phyloP scores from a whole-genome alignment of 2,888 invertebrate species.

The Myopa tessellatipennis region DNA sequence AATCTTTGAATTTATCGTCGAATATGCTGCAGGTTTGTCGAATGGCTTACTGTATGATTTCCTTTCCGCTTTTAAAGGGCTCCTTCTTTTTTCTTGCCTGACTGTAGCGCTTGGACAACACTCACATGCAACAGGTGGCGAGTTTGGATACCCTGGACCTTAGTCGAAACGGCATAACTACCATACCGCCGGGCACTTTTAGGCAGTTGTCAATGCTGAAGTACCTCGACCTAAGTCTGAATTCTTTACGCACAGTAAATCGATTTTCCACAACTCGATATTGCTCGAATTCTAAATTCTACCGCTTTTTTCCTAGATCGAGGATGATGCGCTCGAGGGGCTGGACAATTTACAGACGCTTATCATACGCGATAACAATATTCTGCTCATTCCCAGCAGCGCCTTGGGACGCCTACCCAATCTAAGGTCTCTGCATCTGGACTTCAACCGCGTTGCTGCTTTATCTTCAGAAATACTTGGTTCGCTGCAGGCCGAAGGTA shows the following conservation, averaged over 20 bases:
- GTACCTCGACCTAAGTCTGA: conserved; percentile 85
- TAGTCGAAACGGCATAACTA: conserved; percentile 85
- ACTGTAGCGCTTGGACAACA: conserved; percentile 80
- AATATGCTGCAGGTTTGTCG: conserved; percentile 82
- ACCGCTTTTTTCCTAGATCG: conserved; percentile 73
- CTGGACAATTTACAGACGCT: conserved; percentile 80
- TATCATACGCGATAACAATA: conserved; percentile 87
- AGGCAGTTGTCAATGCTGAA: conserved; percentile 77
- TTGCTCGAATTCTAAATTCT: neutral
- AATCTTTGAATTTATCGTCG: conserved; percentile 83
- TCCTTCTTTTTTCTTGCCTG: neutral
- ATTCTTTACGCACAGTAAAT: conserved; percentile 84
- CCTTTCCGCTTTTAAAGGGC: neutral
- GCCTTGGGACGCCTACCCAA: conserved; percentile 84
- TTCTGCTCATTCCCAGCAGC: conserved; percentile 84
- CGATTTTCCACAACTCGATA: neutral
- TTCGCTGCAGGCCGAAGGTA: conserved; percentile 76
- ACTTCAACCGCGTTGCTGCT: conserved; percentile 89
- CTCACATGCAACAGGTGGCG: conserved; percentile 76
- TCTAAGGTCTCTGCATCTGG: conserved; percentile 79
- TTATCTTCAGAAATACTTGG: conserved; percentile 82
- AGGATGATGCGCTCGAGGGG: conserved; percentile 89
- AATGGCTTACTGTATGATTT: neutral
- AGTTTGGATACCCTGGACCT: conserved; percentile 82
- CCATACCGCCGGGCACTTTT: conserved; percentile 85